Base-by-base conservation (phyloP, 1,140 invertebrate species). In the Drosophila saltans region DNA sequence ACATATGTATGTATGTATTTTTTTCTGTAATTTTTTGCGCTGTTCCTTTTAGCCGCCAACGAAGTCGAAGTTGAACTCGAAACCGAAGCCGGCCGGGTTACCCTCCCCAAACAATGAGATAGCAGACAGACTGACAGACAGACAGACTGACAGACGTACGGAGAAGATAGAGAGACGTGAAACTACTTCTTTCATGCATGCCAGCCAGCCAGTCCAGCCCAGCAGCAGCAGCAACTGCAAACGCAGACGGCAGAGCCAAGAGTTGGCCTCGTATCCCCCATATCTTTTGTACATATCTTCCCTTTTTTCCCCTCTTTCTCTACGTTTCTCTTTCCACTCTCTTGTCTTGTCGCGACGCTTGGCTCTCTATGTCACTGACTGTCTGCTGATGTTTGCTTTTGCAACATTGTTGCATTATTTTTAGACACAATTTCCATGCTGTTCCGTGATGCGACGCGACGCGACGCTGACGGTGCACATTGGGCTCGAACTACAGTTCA, bases 321-420 rank as follows among this genome's bases (percentile, higher is more conserved):
- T 33, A 59, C 10, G 24, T 28, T 40, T 57, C 71, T 11, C 21
- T 43, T 58, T 30, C 52, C 48, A 48, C 8, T 8, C 8, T 8
- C 24, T 21, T 52, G 21, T 59, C 57, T 59, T 59, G 57, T 59
- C 16, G 57, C 57, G 57, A 59, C 57, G 57, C 57, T 64, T 52
- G 2, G 43, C 64, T 75, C 72, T 73, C 55, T 77, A 48, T 75
- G 66, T 81, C 64, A 67, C 75, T 78, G 78, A 48, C 64, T 85
- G 82, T 72, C 76, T 78, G 70, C 81, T 82, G 80, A 88, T 85
- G 82, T 85, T 85, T 86, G 83, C 65, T 83, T 88, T 88, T 72
- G 83, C 83, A 88, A 86, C 76, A 83, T 88, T 88, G 83, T 86
- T 88, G 83, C 80, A 77, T 88, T 86, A 83, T 88, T 86, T 86